phyloP scores from a whole-genome alignment of 2,113 vertebrate species.

The Prinia subflava region DNA sequence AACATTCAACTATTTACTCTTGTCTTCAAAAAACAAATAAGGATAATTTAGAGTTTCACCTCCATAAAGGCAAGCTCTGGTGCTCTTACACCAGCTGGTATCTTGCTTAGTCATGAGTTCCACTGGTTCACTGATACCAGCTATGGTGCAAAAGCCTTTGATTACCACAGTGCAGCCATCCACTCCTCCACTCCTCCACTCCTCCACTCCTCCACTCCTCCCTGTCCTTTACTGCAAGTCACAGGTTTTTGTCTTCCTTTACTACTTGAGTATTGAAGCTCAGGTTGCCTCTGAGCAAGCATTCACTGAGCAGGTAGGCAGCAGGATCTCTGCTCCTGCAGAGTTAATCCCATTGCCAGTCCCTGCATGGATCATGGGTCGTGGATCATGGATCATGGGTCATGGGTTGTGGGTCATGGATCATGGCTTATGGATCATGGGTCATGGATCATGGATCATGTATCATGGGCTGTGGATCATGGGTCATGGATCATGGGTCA shows the following conservation, averaged over 20 bases:
- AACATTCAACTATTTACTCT: not conserved
- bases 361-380: not conserved
- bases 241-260: not conserved
- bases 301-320: not conserved
- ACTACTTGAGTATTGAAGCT: not conserved
- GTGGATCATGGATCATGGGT: no score
- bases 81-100: not conserved
- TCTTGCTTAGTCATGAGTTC: not conserved
- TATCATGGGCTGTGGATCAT: rapidly evolving
- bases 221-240: not conserved
- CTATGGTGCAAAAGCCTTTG: not conserved
- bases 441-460: rapidly evolving
- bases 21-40: not conserved
- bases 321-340: not conserved
- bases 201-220: not conserved
- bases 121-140: not conserved
- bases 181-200: not conserved
- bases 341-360: not conserved
- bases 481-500: no score
- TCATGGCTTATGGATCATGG: no score
- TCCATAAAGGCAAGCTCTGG: not conserved
- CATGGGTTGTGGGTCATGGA: no score
- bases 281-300: not conserved
- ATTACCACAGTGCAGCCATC: not conserved
- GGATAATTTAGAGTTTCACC: not conserved